Evolutionary conservation across 2,113 vertebrate genomes (phyloP), one percentile per base, ranked within the genome.

Genomic region (Ceratotherium simum): DNA sequence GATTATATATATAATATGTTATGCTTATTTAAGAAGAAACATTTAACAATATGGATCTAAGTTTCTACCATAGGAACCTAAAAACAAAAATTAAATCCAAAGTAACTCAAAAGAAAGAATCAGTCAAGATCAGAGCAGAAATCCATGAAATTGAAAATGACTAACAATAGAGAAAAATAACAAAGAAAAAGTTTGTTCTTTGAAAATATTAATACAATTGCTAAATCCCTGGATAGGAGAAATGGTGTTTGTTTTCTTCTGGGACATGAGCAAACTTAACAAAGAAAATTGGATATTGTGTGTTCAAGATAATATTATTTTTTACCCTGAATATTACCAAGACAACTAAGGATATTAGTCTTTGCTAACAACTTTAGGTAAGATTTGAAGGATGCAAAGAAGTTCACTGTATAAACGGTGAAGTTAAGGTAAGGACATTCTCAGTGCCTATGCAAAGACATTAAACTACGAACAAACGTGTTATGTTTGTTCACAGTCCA

Each of bases 321-420:
- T 92, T 87, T 33, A 18, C 5, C 23, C 18, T 62, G 36, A 72
- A 29, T 42, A 88, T 39, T 75, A 58, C 6, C 33, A 95, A 56
- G 31, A 62, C 18, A 31, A 36, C 62, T 29, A 75, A 54, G 60
- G 65, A 48, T 69, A 33, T 42, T 39, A 81, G 58, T 86, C n/a
- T 97, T 92, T 92, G 46, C 16, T 81, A 39, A 85, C 10, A 97
- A 21, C 18, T 62, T 69, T 76, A 64, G 90, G 51, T 86, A 92
- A 76, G 39, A 48, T 62, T 92, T 93, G 36, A 93, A 93, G 42
- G 12, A n/a, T 58, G 13, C 21, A 62, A 46, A n/a, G 33, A 46
- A n/a, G 33, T 95, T 86, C 31, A 29, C 14, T 56, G 7, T 33
- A 29, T 27, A 33, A 76, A 82, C 29, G 75, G 51, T 70, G 33